Conservation (phyloP, 2,888 invertebrate species). For the Itoplectis maculator region DNA sequence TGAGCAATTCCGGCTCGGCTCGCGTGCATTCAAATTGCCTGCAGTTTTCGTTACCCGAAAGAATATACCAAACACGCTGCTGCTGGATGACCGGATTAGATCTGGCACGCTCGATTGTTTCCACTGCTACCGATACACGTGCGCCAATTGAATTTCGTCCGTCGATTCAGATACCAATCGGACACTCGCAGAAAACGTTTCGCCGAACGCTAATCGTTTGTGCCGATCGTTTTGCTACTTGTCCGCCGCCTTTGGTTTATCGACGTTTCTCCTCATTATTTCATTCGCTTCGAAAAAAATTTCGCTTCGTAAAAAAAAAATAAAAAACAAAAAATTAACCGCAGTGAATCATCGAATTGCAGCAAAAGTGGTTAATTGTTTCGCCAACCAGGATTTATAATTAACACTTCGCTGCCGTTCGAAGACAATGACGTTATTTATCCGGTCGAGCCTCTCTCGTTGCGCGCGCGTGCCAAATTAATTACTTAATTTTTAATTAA, state of each 20-base stretch:
- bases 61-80: conserved; percentile 47
- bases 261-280: not conserved
- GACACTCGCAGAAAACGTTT: conserved; percentile 41
- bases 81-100: no score
- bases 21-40: conserved; percentile 30
- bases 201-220: conserved; percentile 44
- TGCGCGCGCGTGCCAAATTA: conserved; percentile 22
- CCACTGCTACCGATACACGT: conserved; percentile 28
- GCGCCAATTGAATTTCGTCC: not conserved
- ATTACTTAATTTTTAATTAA: conserved; percentile 59
- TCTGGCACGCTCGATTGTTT: conserved; percentile 49
- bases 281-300: not conserved
- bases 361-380: not conserved
- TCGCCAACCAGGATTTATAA: not conserved
- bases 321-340: no score
- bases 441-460: not conserved
- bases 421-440: conserved; percentile 23
- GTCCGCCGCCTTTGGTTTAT: conserved; percentile 32
- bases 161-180: conserved; percentile 50
- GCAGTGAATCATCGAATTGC: no score
- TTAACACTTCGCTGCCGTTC: not conserved
- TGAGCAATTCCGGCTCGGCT: conserved; percentile 28
- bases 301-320: no score
- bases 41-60: conserved; percentile 25
- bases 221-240: conserved; percentile 46